These are phyloP conservation scores for human DNA, from an alignment of 2,113 vertebrate species.

Conservation along the genomic window GRCh38 chr20:56080001-56080500, in stretches of 20 bases:
- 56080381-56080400: not conserved
- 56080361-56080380: not conserved
- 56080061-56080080: not conserved
- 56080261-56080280: not conserved
- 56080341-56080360: not conserved
- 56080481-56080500: not conserved
- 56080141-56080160: not conserved
- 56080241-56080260: not conserved
- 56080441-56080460: not conserved
- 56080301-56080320: not conserved
- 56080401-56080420: not conserved
- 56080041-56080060: not conserved
- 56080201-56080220: not conserved
- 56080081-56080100: not conserved
- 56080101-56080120: not conserved
- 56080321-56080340: not conserved
- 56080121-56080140: not conserved
- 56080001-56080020: not conserved
- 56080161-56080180: not conserved
- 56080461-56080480: not conserved
- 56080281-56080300: not conserved
- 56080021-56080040: not conserved
- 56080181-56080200: not conserved
- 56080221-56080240: not conserved
- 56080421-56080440: not conserved